Conservation (phyloP, 1,140 invertebrate species). For the Eulimnadia texana region DNA sequence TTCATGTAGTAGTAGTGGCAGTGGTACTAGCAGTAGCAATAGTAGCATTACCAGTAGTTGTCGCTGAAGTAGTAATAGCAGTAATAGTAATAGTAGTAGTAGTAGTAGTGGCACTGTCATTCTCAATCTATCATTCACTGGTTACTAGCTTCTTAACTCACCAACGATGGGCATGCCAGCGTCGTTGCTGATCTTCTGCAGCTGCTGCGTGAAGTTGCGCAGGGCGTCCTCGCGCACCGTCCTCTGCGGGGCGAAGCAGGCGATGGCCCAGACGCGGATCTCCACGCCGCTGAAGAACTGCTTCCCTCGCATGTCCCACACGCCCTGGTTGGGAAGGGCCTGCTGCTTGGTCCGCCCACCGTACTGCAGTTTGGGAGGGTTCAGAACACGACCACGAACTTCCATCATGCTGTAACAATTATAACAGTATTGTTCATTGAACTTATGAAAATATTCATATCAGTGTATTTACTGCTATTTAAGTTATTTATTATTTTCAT, state of each 20-base stretch:
- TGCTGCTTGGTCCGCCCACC: constrained; percentile 91
- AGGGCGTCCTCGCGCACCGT: constrained; percentile 94
- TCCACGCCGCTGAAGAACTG: constrained; percentile 99
- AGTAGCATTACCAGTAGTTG: no score
- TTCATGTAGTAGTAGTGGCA: no score
- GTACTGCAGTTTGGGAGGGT: constrained; percentile 97
- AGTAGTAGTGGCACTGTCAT: no score
- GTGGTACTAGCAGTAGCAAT: no score
- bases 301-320: constrained; percentile 99
- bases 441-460: no score
- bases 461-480: no score
- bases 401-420: constrained; percentile 81
- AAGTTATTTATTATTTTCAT: no score
- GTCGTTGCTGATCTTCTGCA: constrained; percentile 98
- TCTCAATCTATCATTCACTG: no score
- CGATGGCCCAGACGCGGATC: constrained; percentile 98
- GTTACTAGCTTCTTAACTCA: background rate
- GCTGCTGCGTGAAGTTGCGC: constrained; percentile 84
- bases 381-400: constrained; percentile 88
- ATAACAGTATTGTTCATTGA: no score
- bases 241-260: constrained; percentile 96
- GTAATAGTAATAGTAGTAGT: no score
- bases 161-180: constrained; percentile 99
- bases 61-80: no score
- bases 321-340: constrained; percentile 93